Evolutionary conservation across 2,797 vertebrate genomes (phyloP), one percentile per base, ranked within the genome.

Genomic region (Sebastolobus altivelis): DNA sequence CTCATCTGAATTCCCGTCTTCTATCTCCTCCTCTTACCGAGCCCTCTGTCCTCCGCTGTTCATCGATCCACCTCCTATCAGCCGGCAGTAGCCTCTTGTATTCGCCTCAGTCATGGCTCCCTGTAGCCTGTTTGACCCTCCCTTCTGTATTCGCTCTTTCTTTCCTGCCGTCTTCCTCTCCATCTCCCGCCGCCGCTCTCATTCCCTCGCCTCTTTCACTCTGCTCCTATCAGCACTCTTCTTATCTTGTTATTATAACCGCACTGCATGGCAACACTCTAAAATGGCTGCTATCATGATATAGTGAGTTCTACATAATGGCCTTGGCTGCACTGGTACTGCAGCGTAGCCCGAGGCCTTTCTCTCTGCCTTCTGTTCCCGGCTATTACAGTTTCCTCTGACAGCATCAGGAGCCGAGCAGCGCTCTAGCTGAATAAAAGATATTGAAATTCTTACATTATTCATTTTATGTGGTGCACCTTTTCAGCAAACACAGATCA

Each of bases 181-280:
- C 80, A 13, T 86, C 79, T 82, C 62, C 55, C 66, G 75, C 54
- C 22, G 27, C 73, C 10, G 55, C 79, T 75, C 76, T 40, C 84
- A 76, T 83, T 74, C 65, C 73, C 82, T 80, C 12, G 33, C 62
- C 87, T 86, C 73, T 58, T 77, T 79, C 82, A 72, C 77, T 81
- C 72, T 1, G n/a, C 91, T 86, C 74, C 13, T 89, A 92, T 93
- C 92, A 69, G 87, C 77, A n/a, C 80, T 78, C 81, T 46, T 88
- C 91, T 93, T 92, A 94, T 94, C 92, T 90, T 94, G 93, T 95
- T 95, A 89, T 95, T 94, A 90, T 94, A 95, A 94, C 93, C 93
- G 87, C 75, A 59, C 75, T 85, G 86, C 90, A 89, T 89, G 90
- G 93, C 89, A 93, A 92, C 88, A 86, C 90, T 94, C 93, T 91